Conservation (phyloP, 2,113 vertebrate genomes). For the Tamias sibiricus region DNA sequence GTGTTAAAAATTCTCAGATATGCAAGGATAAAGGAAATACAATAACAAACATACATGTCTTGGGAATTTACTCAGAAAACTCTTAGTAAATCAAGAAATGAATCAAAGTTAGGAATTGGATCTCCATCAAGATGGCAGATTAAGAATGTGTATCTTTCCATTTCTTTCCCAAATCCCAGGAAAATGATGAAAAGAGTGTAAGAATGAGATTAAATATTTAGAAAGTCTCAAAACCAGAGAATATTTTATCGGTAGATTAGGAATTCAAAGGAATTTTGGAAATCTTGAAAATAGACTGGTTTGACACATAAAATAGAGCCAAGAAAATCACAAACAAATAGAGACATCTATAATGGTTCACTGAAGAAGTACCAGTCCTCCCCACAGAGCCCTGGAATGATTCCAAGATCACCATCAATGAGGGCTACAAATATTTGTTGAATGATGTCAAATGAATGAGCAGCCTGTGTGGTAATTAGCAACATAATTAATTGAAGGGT, state of each 20-base stretch:
- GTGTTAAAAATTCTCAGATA: slow-evolving; percentile 33
- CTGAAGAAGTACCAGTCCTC: slow-evolving; percentile 57
- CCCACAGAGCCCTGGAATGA: slow-evolving; percentile 60
- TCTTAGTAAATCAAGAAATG: background rate
- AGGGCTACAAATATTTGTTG: slow-evolving; percentile 72
- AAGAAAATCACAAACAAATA: slow-evolving; percentile 70
- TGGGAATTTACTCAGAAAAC: background rate
- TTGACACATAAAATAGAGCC: slow-evolving; percentile 22
- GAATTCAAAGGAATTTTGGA: slow-evolving; percentile 59
- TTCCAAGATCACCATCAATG: slow-evolving; percentile 73
- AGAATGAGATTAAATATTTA: background rate
- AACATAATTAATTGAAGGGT: slow-evolving; percentile 75
- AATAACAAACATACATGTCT: background rate
- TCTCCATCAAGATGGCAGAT: background rate
- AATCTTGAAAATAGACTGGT: slow-evolving; percentile 39
- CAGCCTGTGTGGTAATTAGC: slow-evolving; percentile 74
- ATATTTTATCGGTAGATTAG: slow-evolving; percentile 40
- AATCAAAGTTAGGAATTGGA: background rate
- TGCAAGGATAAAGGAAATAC: background rate
- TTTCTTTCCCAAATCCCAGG: background rate
- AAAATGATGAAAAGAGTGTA: background rate
- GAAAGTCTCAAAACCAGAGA: background rate
- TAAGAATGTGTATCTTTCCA: background rate
- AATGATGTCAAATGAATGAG: slow-evolving; percentile 70
- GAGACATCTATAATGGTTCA: slow-evolving; percentile 65